These are phyloP conservation scores for Perognathus longimembris DNA, from an alignment of 2,113 vertebrate genomes.

Conservation along the genomic window DNA sequence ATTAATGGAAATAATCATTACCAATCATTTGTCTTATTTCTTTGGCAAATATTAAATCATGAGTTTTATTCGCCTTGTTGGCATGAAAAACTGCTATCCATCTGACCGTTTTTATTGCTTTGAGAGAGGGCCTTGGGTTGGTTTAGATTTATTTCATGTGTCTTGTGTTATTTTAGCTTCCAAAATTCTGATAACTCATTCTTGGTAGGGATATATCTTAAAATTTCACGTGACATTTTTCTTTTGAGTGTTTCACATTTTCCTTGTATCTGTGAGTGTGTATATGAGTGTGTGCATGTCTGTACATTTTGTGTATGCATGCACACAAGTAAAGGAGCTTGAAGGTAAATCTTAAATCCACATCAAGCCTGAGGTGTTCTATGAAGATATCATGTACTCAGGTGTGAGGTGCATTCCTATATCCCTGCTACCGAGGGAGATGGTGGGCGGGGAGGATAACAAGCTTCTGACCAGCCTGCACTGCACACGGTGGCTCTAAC, in stretches of 20 bases:
- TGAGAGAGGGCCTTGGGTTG: neutral
- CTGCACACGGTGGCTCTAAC: neutral
- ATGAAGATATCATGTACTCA: neutral
- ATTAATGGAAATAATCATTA: neutral
- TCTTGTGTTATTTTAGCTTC: neutral
- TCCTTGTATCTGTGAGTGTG: neutral
- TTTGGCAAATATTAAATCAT: neutral
- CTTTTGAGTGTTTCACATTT: neutral
- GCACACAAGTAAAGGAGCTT: neutral
- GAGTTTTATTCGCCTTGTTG: neutral
- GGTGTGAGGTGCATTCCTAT: neutral
- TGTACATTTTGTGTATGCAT: too few relatives aligned
- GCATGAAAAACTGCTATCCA: neutral
- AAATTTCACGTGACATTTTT: neutral
- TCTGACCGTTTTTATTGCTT: neutral
- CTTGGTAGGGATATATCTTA: neutral
- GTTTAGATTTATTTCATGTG: neutral
- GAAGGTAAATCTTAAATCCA: neutral
- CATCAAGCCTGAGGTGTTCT: neutral
- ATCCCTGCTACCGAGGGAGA: neutral
- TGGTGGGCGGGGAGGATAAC: neutral
- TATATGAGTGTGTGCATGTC: neutral
- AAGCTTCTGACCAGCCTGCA: neutral
- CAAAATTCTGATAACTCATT: conserved; percentile 1
- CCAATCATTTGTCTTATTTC: neutral